Base-by-base conservation (phyloP, 2,888 invertebrate genomes). In the Pandemis corylana region DNA sequence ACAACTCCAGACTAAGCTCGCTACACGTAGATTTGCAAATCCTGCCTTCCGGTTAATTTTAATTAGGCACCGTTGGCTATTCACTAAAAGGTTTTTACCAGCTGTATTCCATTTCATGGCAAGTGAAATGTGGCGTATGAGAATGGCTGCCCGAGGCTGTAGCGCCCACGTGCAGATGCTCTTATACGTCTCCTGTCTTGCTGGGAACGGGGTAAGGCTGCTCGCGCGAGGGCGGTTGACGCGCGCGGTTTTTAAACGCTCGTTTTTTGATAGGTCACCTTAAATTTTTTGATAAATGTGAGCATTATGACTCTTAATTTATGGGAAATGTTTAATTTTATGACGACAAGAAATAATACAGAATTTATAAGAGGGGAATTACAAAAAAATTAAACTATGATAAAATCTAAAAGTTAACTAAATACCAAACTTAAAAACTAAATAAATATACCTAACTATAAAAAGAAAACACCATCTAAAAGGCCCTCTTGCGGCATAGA, bases 111-210 rank as follows among this genome's bases (percentile, higher is more conserved):
- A 75, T 75, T 76, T 77, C 74, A 76, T 78, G 79, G 81, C 82
- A 79, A 81, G 84, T 81, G 77, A 80, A 78, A 80, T 77, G 79
- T 76, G 76, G 81, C 80, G 78, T 77, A 76, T 78, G 77, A 81
- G 82, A 82, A 82, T 80, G 79, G 80, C 75, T 63, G 85, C 92
- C 88, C 75, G 80, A 72, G 92, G 92, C 81, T 69, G 81, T 72
- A 74, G 80, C 90, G 89, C 93, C 93, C 89, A 93, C 93, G 87
- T 85, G 77, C 80, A 82, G 87, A 88, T 87, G 87, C 81, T 89
- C 90, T 87, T 91, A 89, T 90, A 89, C 89, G 89, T 92, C 90
- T 90, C 87, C 88, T 89, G 91, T 90, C 89, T 85, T 76, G 82
- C 80, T 81, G 76, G 71, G 76, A 83, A 84, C 80, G 81, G 80